Conservation (phyloP, 2,888 invertebrate species). For the Heteropelma amictum region DNA sequence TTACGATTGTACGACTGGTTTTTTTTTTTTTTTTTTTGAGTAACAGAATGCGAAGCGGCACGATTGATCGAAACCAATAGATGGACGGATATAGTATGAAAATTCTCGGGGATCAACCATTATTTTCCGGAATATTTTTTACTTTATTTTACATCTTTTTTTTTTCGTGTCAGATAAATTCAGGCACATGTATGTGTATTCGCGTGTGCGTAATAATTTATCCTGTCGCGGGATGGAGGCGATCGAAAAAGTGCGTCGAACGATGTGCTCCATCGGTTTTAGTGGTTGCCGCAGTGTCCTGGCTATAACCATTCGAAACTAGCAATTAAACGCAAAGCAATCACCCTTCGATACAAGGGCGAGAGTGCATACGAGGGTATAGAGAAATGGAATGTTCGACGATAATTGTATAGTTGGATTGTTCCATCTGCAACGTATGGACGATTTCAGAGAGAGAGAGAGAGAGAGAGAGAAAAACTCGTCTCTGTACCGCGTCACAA, state of each 20-base stretch:
- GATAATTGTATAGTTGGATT: conserved; percentile 50
- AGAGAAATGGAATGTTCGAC: conserved; percentile 35
- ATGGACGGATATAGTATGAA: no score
- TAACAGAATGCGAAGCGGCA: no score
- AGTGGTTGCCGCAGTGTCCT: conserved; percentile 37
- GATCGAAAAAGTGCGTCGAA: conserved; percentile 30
- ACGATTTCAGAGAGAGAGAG: no score
- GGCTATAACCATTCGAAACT: conserved; percentile 46
- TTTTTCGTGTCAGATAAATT: background rate
- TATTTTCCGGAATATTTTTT: background rate
- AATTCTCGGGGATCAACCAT: no score
- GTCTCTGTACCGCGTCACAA: conserved; percentile 25
- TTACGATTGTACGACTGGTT: no score
- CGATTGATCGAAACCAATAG: no score
- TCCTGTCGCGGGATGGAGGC: background rate
- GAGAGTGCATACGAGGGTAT: background rate
- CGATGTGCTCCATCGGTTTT: conserved; percentile 38
- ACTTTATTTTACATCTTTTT: background rate
- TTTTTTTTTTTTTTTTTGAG: no score
- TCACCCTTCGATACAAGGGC: conserved; percentile 49
- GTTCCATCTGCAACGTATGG: conserved; percentile 14
- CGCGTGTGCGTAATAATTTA: conserved; percentile 19
- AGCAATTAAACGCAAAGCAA: conserved; percentile 55
- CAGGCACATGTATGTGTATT: conserved; percentile 5
- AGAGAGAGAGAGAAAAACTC: conserved; percentile 30